Evolutionary conservation across 2,797 vertebrate genomes (phyloP), one percentile per base, ranked within the genome.

Genomic region (Melanotaenia boesemani): DNA sequence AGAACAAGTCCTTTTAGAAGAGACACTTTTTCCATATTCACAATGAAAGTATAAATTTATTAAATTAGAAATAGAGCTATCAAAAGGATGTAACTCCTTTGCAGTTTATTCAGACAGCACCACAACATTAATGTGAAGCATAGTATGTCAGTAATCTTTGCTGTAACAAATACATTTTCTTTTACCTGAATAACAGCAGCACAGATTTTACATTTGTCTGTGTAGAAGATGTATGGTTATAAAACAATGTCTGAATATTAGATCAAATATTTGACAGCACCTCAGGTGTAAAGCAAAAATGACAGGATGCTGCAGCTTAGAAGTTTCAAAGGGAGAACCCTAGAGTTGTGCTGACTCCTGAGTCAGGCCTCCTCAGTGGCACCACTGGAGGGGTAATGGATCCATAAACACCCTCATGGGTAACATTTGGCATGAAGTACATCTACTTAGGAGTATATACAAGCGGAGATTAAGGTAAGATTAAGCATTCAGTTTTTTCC

Each of bases 311-410:
- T 77, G 44, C 89, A 85, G 88, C 83, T 84, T 67, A 18, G 6
- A 82, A 72, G 78, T 86, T 89, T 88, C 10, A 82, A 72, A 87
- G 82, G 76, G 84, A 85, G 88, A 77, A 80, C 86, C 81, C 72
- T 50, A 74, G 12, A 62, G 74, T 87, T 91, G 72, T 91, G 92
- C 92, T 93, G 91, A 93, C 88, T 76, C 52, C 50, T 80, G 46
- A 63, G 70, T 74, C 79, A 22, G 61, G 57, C 60, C 77, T 91
- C 65, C 61, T 81, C 79, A 80, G 66, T 86, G 85, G 90, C 86
- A 86, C 86, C 88, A 80, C 57, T 77, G 75, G 28, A 88, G 76
- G n/a, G 74, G 67, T 93, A 94, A 94, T 94, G 92, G 91, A 91
- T 87, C 77, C 76, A 79, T 82, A 89, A 93, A 81, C 80, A 81